phyloP scores from a whole-genome alignment of 2,888 invertebrate genomes.

The Callosobruchus maculatus region DNA sequence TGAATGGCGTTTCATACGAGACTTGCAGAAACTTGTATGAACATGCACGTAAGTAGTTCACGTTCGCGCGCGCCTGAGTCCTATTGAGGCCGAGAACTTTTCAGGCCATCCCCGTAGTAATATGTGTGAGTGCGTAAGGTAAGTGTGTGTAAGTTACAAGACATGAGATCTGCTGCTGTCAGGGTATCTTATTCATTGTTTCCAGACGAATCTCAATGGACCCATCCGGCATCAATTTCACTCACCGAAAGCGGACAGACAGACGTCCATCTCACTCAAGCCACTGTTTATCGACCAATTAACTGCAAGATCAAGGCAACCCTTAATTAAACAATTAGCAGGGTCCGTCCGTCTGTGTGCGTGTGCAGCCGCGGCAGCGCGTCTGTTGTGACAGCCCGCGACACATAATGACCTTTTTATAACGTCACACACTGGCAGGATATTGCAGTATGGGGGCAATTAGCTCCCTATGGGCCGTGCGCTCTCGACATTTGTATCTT shows the following conservation, averaged over 20 bases:
- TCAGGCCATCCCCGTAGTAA: no score
- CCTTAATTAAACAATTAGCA: not conserved
- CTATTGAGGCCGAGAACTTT: no score
- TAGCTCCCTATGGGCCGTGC: constrained; percentile 34
- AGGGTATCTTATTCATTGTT: no score
- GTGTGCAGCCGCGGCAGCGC: not conserved
- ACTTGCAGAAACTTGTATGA: no score
- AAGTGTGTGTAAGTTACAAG: no score
- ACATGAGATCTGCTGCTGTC: no score
- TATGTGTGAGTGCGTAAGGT: no score
- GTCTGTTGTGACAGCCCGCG: constrained; percentile 18
- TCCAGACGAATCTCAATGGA: not conserved
- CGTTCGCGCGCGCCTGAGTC: no score
- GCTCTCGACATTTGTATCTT: not conserved
- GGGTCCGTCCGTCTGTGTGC: not conserved
- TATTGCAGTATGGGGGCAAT: constrained; percentile 39
- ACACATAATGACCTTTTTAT: constrained; percentile 31
- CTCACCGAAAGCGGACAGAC: not conserved
- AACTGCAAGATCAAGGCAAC: not conserved
- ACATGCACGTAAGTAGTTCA: no score
- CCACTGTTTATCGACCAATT: not conserved
- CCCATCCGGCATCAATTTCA: not conserved
- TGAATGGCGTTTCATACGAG: no score
- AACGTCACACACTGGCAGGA: constrained; percentile 30
- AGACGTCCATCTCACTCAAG: not conserved